Conservation (phyloP, 2,888 invertebrate species). For the Pyrochroa serraticornis region DNA sequence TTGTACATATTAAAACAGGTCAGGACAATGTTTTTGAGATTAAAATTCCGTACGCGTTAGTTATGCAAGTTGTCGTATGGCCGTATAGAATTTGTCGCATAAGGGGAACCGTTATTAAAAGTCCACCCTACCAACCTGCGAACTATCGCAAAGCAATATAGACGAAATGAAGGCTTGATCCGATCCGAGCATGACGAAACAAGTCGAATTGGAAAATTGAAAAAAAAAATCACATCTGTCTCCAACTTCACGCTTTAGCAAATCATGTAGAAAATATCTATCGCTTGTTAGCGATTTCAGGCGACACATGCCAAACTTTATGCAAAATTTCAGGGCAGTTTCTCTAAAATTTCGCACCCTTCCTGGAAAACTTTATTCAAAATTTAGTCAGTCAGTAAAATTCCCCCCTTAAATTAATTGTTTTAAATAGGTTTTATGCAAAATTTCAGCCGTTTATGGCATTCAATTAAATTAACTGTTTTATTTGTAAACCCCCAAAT, state of each 20-base stretch:
- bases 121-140: constrained; percentile 39
- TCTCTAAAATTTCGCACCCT: too few relatives aligned
- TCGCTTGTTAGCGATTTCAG: constrained; percentile 35
- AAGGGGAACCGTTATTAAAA: constrained; percentile 44
- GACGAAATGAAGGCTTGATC: constrained; percentile 33
- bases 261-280: constrained; percentile 42
- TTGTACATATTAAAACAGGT: constrained; percentile 40
- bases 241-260: constrained; percentile 37
- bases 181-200: constrained; percentile 37
- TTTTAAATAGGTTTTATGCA: too few relatives aligned
- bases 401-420: too few relatives aligned
- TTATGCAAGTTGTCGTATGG: constrained; percentile 43
- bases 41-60: constrained; percentile 48
- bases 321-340: not conserved
- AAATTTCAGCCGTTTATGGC: too few relatives aligned
- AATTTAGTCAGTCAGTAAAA: too few relatives aligned
- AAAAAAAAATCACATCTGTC: constrained; percentile 39
- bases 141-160: constrained; percentile 30
- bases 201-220: constrained; percentile 32
- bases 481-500: too few relatives aligned
- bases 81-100: constrained; percentile 40
- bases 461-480: too few relatives aligned
- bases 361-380: too few relatives aligned
- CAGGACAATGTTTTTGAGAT: constrained; percentile 47
- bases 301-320: constrained; percentile 24